Percentiles rank a stretch among this genome's conserved stretches.
phyloP scores from a whole-genome alignment of 1,140 invertebrate genomes.

The Eumaeus atala region DNA sequence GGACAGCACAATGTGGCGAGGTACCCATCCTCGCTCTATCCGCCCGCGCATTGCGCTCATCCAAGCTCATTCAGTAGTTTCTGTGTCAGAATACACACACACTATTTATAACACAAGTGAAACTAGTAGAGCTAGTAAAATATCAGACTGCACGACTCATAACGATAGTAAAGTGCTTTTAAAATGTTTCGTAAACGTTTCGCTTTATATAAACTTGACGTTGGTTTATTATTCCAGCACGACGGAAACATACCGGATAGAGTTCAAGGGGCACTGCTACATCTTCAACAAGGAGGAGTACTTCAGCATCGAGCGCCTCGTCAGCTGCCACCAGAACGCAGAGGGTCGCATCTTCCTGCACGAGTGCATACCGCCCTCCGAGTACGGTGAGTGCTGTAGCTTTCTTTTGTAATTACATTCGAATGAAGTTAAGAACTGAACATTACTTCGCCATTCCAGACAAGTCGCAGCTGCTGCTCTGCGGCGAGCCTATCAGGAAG shows the following conservation, averaged over 20 bases:
- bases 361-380: conserved; percentile 88
- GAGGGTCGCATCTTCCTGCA: conserved; percentile 76
- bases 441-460: conserved; percentile 74
- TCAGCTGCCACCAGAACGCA: conserved; percentile 76
- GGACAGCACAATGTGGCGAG: too few relatives aligned
- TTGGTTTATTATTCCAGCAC: conserved; percentile 57
- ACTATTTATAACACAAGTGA: too few relatives aligned
- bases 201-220: not conserved
- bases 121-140: too few relatives aligned
- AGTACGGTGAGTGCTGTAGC: conserved; percentile 80
- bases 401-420: too few relatives aligned
- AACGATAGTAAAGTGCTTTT: too few relatives aligned
- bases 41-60: too few relatives aligned
- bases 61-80: too few relatives aligned
- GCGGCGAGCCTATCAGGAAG: conserved; percentile 68
- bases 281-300: conserved; percentile 71
- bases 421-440: conserved; percentile 3
- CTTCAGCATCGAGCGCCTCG: conserved; percentile 77
- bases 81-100: too few relatives aligned
- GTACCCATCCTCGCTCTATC: too few relatives aligned
- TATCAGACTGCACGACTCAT: too few relatives aligned
- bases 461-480: conserved; percentile 83
- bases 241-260: conserved; percentile 82
- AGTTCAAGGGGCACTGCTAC: conserved; percentile 64
- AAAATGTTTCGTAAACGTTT: too few relatives aligned